These are phyloP conservation scores for Eciton burchellii DNA, from an alignment of 1,140 invertebrate genomes.

Conservation along the genomic window DNA sequence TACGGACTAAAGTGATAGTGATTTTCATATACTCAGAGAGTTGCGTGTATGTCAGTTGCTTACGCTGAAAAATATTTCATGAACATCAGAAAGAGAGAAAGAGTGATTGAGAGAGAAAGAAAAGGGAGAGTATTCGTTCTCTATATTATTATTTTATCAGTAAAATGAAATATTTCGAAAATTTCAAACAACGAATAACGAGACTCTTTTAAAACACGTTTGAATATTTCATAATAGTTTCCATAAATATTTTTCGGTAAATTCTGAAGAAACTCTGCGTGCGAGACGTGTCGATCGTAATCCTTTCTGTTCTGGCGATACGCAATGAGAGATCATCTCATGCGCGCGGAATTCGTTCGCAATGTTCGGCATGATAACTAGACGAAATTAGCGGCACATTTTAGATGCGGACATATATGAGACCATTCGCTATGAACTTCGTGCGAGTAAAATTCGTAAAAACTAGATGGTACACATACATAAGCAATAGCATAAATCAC, in stretches of 20 bases:
- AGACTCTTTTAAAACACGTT: too few relatives aligned
- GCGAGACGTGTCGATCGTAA: not conserved
- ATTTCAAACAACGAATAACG: too few relatives aligned
- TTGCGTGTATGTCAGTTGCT: not conserved
- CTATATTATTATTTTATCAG: not conserved
- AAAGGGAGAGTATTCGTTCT: not conserved
- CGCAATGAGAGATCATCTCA: not conserved
- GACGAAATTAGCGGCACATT: not conserved
- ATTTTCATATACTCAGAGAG: not conserved
- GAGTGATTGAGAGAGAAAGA: too few relatives aligned
- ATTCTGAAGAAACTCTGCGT: not conserved
- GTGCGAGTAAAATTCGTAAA: not conserved
- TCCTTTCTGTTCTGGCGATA: not conserved
- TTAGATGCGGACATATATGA: not conserved
- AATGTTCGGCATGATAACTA: too few relatives aligned
- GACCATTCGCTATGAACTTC: not conserved
- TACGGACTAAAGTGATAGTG: conserved; percentile 3
- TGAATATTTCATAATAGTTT: too few relatives aligned
- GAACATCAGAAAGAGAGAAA: too few relatives aligned
- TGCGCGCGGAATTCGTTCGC: not conserved
- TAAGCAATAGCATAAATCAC: not conserved
- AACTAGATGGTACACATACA: not conserved
- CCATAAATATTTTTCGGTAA: not conserved
- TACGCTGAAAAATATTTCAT: conserved; percentile 8
- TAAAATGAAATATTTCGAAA: too few relatives aligned